Evolutionary conservation across 2,888 invertebrate species (phyloP), one percentile per base, ranked within the genome.

Genomic region (Tenthredo notha): DNA sequence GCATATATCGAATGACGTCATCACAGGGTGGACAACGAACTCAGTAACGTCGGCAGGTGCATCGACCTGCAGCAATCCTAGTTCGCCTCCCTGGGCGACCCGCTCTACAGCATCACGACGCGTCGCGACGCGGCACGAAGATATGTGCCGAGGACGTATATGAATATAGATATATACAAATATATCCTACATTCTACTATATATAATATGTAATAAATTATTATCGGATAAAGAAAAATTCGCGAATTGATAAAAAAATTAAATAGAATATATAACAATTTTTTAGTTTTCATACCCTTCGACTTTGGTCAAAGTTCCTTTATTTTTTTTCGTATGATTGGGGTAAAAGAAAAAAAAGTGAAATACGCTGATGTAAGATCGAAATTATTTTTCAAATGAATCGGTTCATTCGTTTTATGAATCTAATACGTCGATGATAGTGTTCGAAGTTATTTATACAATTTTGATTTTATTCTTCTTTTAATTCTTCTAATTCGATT

Each of bases 11-110:
- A 90, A 92, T 92, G 92, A 92, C 92, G 92, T 92, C 92, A 92
- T 90, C 86, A 89, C 86, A 89, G 88, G 89, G 89, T 89, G 92
- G 91, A 89, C 92, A 88, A 90, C 92, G 92, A 92, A 92, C 92
- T 87, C 87, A 88, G 86, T 86, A 77, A 77, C 77, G 54, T 70
- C 70, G 87, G 87, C 61, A 61, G 88, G 92, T 91, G 92, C 92
- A 92, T 91, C 91, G 92, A 92, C 92, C 92, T 90, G 91, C 82
- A 43, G 77, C 77, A 43, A 50, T 50, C 77, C 77, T 77, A 47
- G 47, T 77, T 50, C 50, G 54, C 50, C 33, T 50, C 40, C 77
- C 58, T 12, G 72, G 40, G 37, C 33, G 72, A 86, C 18, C 50
- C 50, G 18, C 50, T 50, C 18, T 50, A 50, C 50, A 50, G 50